A percentile compares a stretch with the other conserved stretches of the same genome.
Conservation (phyloP, 1,140 invertebrate genomes). For the Eueides isabella region DNA sequence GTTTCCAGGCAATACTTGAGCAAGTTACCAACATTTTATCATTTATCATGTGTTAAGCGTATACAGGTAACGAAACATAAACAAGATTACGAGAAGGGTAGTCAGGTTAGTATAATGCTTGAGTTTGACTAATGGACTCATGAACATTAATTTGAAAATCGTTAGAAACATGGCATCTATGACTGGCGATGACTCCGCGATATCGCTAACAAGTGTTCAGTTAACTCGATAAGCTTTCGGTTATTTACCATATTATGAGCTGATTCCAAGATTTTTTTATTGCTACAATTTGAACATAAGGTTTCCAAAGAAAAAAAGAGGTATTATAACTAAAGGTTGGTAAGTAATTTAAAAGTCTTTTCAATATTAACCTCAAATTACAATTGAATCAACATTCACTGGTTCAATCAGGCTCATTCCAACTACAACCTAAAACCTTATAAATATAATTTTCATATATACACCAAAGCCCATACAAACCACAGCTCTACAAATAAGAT, state of each 20-base stretch:
- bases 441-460: background rate
- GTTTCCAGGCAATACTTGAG: background rate
- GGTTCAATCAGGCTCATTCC: background rate
- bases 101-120: constrained; percentile 2
- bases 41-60: background rate
- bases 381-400: background rate
- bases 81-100: background rate
- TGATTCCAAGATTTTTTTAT: too few species aligned
- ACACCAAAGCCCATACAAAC: background rate
- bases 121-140: background rate
- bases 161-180: background rate
- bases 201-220: background rate
- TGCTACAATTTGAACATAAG: too few species aligned
- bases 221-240: background rate
- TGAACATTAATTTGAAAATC: constrained; percentile 7
- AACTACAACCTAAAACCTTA: background rate
- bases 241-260: background rate
- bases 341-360: background rate
- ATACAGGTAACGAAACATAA: background rate
- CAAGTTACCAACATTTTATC: background rate
- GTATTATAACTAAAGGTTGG: too few species aligned
- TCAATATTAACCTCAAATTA: background rate
- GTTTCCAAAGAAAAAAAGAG: too few species aligned
- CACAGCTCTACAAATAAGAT: constrained; percentile 14
- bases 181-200: background rate